These are phyloP conservation scores for Tapirus indicus DNA, from an alignment of 2,797 vertebrate species.

Conservation along the genomic window DNA sequence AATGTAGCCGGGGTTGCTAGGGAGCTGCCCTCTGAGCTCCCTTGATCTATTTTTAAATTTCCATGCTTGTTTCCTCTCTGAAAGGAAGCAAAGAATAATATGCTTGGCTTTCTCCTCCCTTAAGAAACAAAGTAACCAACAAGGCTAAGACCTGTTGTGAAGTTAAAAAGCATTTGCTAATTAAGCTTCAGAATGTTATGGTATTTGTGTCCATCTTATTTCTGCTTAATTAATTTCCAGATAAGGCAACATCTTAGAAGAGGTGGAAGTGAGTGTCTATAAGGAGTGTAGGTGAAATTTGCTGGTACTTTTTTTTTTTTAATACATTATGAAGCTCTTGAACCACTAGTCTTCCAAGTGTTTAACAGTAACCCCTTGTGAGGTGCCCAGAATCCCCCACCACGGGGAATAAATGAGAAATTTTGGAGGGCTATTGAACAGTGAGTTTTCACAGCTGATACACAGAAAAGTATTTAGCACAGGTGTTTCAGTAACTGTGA, in stretches of 20 bases:
- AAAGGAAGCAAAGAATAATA: constrained; percentile 81
- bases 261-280: constrained; percentile 24
- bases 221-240: constrained; percentile 84
- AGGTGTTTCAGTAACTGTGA: constrained; percentile 83
- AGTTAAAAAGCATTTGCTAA: constrained; percentile 84
- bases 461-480: constrained; percentile 80
- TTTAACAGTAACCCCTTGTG: constrained; percentile 68
- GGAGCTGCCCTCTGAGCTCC: constrained; percentile 62
- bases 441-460: constrained; percentile 82
- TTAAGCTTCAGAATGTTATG: constrained; percentile 82
- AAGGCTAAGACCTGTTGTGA: constrained; percentile 83
- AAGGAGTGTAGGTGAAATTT: constrained; percentile 72
- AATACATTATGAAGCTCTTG: constrained; percentile 54
- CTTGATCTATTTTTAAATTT: constrained; percentile 86
- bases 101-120: constrained; percentile 78
- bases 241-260: constrained; percentile 72
- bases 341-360: constrained; percentile 42
- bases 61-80: constrained; percentile 75
- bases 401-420: constrained; percentile 58
- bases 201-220: constrained; percentile 79
- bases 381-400: constrained; percentile 2
- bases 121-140: constrained; percentile 81
- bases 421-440: constrained; percentile 77
- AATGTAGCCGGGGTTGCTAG: neutral
- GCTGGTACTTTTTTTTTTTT: neutral